Evolutionary conservation across 2,888 invertebrate genomes (phyloP).

Genomic region (Melanostoma scalare): DNA sequence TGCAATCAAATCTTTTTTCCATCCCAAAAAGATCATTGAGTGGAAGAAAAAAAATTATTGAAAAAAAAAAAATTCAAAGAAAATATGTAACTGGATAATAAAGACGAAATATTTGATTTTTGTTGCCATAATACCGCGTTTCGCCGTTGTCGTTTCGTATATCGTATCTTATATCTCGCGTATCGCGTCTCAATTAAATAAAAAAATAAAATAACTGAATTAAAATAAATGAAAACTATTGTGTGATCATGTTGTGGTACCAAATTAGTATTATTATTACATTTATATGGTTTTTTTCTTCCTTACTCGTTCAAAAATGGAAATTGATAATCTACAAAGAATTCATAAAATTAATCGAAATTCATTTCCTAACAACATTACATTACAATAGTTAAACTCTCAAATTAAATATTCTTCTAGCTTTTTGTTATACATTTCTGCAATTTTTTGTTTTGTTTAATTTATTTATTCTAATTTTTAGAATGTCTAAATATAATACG

Average conservation of each 20-base stretch:
- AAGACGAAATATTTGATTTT: slow-evolving; percentile 71
- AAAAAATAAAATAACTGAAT: slow-evolving; percentile 25
- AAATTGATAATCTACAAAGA: slow-evolving; percentile 10
- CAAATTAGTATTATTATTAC: slow-evolving; percentile 71
- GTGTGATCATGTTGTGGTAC: slow-evolving; percentile 72
- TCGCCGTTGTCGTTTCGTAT: slow-evolving; percentile 62
- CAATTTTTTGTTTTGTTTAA: slow-evolving; percentile 60
- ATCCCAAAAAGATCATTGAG: slow-evolving; percentile 41
- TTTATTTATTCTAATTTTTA: slow-evolving; percentile 69
- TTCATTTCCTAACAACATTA: slow-evolving; percentile 20
- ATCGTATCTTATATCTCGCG: slow-evolving; percentile 63
- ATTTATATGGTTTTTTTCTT: slow-evolving; percentile 47
- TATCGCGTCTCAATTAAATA: slow-evolving; percentile 61
- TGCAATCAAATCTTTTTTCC: slow-evolving; percentile 27
- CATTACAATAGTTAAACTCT: slow-evolving; percentile 47
- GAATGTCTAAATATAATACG: slow-evolving; percentile 58
- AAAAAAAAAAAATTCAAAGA: slow-evolving; percentile 25
- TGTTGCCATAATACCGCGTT: slow-evolving; percentile 59
- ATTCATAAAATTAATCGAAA: slow-evolving; percentile 24
- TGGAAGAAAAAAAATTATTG: slow-evolving; percentile 35
- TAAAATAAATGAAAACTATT: slow-evolving; percentile 59
- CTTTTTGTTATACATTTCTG: slow-evolving; percentile 33
- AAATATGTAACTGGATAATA: slow-evolving; percentile 39
- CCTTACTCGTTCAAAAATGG: slow-evolving; percentile 22
- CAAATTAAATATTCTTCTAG: slow-evolving; percentile 21